Evolutionary conservation across 1,140 invertebrate species (phyloP), one percentile per base, ranked within the genome.

Genomic region (Drosophila pseudoananassae): DNA sequence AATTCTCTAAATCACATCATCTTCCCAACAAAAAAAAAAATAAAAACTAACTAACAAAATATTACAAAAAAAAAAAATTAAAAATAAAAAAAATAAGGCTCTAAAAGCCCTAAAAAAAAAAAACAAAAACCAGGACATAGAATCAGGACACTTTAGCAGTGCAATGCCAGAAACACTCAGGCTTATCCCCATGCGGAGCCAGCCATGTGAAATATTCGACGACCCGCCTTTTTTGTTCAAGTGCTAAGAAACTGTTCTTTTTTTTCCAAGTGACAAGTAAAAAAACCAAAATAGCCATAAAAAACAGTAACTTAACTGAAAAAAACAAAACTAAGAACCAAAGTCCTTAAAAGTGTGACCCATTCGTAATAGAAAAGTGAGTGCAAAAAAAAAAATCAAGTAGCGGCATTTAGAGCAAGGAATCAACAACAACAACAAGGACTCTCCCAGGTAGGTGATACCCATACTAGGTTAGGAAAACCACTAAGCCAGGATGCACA

Each of bases 171-270:
- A 49, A 46, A 54, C 36, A 46, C 47, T 53, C 27, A 8, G 17
- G 12, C 43, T 10, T 23, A 68, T 1, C 38, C 49, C 27, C 17
- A 65, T 51, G 31, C 36, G 47, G 59, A 68, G 38, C 66, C 47
- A 61, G 66, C 17, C 31, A 51, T 46, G 68, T 51, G 27, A 65
- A 23, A 10, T 10, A 36, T 46, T 25, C 25, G 2, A 8, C 14
- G 20, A 38, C 52, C 52, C 38, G 17, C 17, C n/a, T 36, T 82
- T 78, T 76, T 84, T 75, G 74, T 82, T 83, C 60, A 61, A 74
- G 79, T 84, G 79, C 59, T 55, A 38, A 74, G 40, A 82, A 78
- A 43, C 54, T 27, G 43, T n/a, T 20, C 33, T 55, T 51, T 66
- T 59, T 54, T 63, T 51, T 36, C 3, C 52, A 66, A 76, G 47